Percentiles rank a stretch among this genome's conserved stretches.
Evolutionary conservation across 2,888 invertebrate species (phyloP).

Genomic region (Rutpela maculata): DNA sequence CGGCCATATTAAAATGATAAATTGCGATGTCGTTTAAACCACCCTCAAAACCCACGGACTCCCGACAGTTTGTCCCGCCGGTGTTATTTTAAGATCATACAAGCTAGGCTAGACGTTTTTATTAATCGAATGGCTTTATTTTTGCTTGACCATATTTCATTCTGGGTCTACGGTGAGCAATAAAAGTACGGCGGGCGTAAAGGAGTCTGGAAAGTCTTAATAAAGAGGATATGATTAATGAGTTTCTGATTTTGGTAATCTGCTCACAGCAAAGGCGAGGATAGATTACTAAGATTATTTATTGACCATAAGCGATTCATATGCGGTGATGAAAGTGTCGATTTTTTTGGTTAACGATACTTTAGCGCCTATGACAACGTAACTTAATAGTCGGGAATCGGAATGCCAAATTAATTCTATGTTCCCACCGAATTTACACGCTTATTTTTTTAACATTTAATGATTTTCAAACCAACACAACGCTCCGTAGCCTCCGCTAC

Average conservation of each 20-base stretch:
- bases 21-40: conserved; percentile 35
- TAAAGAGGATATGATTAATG: neutral
- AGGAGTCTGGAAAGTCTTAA: neutral
- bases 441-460: too few species aligned
- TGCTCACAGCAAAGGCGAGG: neutral
- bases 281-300: too few species aligned
- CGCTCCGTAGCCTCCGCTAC: too few species aligned
- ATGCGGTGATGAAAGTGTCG: too few species aligned
- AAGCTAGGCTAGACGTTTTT: conserved; percentile 1
- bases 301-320: too few species aligned
- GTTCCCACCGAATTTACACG: too few species aligned
- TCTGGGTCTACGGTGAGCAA: neutral
- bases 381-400: too few species aligned
- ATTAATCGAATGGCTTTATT: neutral
- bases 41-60: conserved; percentile 13
- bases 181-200: neutral
- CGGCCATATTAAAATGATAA: conserved; percentile 42
- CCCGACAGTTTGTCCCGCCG: neutral
- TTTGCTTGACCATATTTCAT: neutral
- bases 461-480: too few species aligned
- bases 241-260: neutral
- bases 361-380: too few species aligned
- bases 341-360: too few species aligned
- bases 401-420: too few species aligned
- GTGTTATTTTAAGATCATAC: conserved; percentile 2